phyloP scores from a whole-genome alignment of 2,888 invertebrate genomes.

The Plagiodera versicolora region DNA sequence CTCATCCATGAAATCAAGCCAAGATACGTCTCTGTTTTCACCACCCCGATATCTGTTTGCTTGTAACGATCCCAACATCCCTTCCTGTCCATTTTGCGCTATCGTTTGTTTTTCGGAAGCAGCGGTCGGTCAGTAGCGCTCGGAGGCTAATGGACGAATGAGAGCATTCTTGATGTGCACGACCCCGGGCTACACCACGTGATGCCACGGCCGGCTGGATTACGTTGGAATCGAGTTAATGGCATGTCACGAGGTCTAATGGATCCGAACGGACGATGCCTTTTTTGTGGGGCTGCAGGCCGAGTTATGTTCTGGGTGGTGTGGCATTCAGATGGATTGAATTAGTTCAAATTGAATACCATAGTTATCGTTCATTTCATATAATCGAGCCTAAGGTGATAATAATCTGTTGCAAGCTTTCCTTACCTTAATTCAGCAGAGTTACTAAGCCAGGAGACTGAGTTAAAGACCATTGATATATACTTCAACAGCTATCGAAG shows the following conservation, averaged over 20 bases:
- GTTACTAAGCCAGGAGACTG: no score
- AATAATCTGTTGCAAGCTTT: no score
- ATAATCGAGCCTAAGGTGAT: no score
- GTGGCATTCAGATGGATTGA: no score
- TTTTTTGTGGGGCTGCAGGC: background rate
- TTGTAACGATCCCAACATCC: constrained; percentile 20
- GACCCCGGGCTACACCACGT: constrained; percentile 16
- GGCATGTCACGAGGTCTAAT: constrained; percentile 13
- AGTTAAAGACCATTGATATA: no score
- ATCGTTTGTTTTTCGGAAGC: constrained; percentile 17
- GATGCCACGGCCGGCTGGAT: constrained; percentile 25
- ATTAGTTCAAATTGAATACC: no score
- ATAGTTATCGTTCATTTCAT: no score
- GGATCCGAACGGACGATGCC: background rate
- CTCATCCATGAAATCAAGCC: no score
- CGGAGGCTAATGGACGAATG: constrained; percentile 13
- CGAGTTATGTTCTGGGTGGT: background rate
- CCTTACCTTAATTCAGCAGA: no score
- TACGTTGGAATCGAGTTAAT: constrained; percentile 22
- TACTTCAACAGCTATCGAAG: no score
- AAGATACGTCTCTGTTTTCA: no score
- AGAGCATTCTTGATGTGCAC: background rate
- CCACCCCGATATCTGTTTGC: no score
- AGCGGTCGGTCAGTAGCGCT: constrained; percentile 26
- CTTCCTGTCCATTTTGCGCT: constrained; percentile 26